Conservation (phyloP, 2,888 invertebrate species). For the Ectemnius lituratus region DNA sequence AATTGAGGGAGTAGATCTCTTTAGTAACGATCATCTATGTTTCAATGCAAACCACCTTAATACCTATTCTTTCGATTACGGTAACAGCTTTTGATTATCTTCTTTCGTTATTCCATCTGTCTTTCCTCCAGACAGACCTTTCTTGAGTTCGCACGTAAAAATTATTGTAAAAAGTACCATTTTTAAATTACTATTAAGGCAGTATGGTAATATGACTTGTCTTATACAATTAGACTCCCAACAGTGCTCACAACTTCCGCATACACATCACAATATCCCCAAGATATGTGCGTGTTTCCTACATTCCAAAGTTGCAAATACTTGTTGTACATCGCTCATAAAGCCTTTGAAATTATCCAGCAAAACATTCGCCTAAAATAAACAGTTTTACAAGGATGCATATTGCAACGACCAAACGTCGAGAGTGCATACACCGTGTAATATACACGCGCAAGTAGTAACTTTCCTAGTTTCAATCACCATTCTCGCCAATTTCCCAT, state of each 20-base stretch:
- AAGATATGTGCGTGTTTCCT: slow-evolving; percentile 59
- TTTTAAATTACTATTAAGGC: slow-evolving; percentile 75
- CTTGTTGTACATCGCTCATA: slow-evolving; percentile 16
- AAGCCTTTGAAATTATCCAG: slow-evolving; percentile 13
- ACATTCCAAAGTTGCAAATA: slow-evolving; percentile 30
- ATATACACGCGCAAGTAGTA: slow-evolving; percentile 5
- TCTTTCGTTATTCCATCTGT: slow-evolving; percentile 39
- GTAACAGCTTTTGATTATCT: slow-evolving; percentile 61
- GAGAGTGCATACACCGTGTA: not conserved
- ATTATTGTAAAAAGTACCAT: slow-evolving; percentile 60
- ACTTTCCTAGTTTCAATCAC: not conserved
- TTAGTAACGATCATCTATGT: slow-evolving; percentile 30
- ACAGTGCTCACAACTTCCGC: slow-evolving; percentile 11
- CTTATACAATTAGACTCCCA: slow-evolving; percentile 61
- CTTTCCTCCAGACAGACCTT: slow-evolving; percentile 34
- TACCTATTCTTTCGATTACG: slow-evolving; percentile 55
- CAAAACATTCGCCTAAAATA: slow-evolving; percentile 18
- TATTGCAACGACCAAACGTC: slow-evolving; percentile 2
- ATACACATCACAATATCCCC: slow-evolving; percentile 42
- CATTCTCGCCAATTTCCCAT: slow-evolving; percentile 3
- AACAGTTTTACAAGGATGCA: slow-evolving; percentile 17
- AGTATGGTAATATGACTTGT: slow-evolving; percentile 75
- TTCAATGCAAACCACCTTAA: slow-evolving; percentile 49
- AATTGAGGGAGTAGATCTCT: slow-evolving; percentile 28
- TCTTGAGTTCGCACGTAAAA: slow-evolving; percentile 48